phyloP scores from a whole-genome alignment of 2,888 invertebrate genomes.

The Meiosimyza decipiens region DNA sequence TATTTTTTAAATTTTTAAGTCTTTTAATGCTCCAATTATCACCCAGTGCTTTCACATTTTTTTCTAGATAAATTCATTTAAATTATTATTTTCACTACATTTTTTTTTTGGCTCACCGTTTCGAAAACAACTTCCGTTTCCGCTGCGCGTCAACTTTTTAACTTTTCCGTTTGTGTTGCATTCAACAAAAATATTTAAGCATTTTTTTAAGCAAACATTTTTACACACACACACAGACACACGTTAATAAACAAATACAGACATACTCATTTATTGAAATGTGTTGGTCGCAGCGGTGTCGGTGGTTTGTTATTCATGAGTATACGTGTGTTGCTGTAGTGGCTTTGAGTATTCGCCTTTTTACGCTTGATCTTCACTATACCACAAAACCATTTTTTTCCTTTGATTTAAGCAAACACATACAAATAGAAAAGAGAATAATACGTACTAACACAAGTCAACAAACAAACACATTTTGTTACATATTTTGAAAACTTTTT shows the following conservation, averaged over 20 bases:
- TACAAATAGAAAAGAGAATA: too few relatives aligned
- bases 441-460: background rate
- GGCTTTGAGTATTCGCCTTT: background rate
- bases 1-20: too few relatives aligned
- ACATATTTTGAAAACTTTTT: background rate
- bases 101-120: constrained; percentile 12
- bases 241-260: background rate
- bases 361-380: constrained; percentile 20
- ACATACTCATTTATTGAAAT: constrained; percentile 3
- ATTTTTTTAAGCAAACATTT: background rate
- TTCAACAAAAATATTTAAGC: constrained; percentile 1
- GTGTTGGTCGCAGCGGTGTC: constrained; percentile 28
- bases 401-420: too few relatives aligned
- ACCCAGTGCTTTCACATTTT: too few relatives aligned
- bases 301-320: background rate
- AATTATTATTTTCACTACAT: background rate
- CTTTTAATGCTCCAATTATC: too few relatives aligned
- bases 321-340: constrained; percentile 1
- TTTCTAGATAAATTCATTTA: too few relatives aligned
- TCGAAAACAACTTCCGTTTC: constrained; percentile 30
- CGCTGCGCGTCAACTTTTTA: constrained; percentile 10
- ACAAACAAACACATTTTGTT: background rate
- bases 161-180: constrained; percentile 16
- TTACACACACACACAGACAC: too few relatives aligned
- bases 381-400: background rate